Conservation (phyloP, 1,140 invertebrate species). For the Scaptodrosophila lebanonensis region DNA sequence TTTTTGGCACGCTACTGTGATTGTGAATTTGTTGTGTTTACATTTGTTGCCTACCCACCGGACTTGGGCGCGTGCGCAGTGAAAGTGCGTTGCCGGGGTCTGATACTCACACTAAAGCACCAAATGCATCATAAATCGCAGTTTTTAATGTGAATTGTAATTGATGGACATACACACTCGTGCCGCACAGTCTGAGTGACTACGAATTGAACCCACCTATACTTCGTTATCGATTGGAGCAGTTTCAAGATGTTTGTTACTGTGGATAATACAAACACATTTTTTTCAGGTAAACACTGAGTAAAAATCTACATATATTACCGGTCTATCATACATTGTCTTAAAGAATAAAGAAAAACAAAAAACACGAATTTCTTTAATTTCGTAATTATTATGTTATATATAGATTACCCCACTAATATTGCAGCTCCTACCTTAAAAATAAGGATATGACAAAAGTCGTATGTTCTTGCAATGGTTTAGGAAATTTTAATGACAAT, state of each 20-base stretch:
- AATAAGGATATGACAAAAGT: too few relatives aligned
- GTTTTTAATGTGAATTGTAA: constrained; percentile 31
- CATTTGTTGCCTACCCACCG: constrained; percentile 18
- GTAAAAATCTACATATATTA: neutral
- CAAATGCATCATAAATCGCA: constrained; percentile 51
- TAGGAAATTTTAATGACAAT: too few relatives aligned
- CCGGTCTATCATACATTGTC: neutral
- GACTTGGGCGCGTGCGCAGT: constrained; percentile 59
- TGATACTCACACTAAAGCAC: constrained; percentile 1
- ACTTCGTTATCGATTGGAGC: constrained; percentile 13
- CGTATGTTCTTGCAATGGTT: too few relatives aligned
- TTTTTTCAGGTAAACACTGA: constrained; percentile 67
- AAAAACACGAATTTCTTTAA: too few relatives aligned
- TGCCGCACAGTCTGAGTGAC: too few relatives aligned
- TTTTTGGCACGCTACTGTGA: constrained; percentile 35
- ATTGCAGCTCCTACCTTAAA: too few relatives aligned
- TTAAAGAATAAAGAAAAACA: neutral
- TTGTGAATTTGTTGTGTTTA: neutral
- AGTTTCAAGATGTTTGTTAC: constrained; percentile 71
- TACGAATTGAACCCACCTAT: neutral
- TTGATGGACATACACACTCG: constrained; percentile 1
- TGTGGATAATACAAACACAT: constrained; percentile 71
- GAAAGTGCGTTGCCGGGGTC: constrained; percentile 38
- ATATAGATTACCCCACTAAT: too few relatives aligned
- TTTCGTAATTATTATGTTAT: too few relatives aligned